phyloP scores from a whole-genome alignment of 2,113 vertebrate genomes.

The Silurus asotus region DNA sequence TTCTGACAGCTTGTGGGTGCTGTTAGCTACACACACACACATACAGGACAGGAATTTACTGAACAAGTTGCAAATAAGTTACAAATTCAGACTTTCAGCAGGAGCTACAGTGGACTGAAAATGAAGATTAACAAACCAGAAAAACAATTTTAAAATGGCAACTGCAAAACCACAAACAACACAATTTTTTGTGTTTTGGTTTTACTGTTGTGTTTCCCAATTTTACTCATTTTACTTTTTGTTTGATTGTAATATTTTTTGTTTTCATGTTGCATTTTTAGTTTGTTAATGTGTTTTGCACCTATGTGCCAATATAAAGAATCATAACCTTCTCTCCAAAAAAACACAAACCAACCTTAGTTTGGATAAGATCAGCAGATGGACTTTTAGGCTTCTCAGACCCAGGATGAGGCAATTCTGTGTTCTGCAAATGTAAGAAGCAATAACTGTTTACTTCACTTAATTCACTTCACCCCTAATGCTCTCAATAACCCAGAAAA shows the following conservation, averaged over 20 bases:
- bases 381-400: constrained; percentile 32
- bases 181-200: not conserved
- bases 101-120: not conserved
- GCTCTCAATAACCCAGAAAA: not conserved
- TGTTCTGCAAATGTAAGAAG: constrained; percentile 18
- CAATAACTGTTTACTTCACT: not conserved
- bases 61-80: not conserved
- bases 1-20: constrained; percentile 12
- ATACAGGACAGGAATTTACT: not conserved
- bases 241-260: not conserved
- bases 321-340: not conserved
- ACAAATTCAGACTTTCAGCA: not conserved
- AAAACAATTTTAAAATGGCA: not conserved
- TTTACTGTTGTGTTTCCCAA: not conserved
- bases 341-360: constrained; percentile 36
- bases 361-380: constrained; percentile 48
- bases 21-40: constrained; percentile 38
- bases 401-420: constrained; percentile 17
- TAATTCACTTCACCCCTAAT: not conserved
- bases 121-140: not conserved
- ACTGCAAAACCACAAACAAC: not conserved
- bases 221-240: not conserved
- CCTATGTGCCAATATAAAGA: not conserved
- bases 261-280: not conserved
- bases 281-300: not conserved